Conservation (phyloP, 1,140 invertebrate genomes). For the Trissolcus basalis region DNA sequence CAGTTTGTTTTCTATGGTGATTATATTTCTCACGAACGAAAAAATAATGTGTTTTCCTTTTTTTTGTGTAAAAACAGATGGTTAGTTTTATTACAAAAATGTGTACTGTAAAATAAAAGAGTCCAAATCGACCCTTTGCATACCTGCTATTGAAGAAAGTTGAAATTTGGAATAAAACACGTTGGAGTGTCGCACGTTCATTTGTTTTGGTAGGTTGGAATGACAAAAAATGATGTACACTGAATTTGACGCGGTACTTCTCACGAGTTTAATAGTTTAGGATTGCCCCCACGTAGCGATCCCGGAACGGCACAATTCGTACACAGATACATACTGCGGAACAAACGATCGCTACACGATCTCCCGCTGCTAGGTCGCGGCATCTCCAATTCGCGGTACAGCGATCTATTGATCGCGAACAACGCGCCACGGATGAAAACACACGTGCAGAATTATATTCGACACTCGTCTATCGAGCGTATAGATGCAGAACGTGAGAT, state of each 20-base stretch:
- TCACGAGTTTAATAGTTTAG: constrained; percentile 48
- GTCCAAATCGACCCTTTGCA: too few species aligned
- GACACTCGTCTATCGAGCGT: constrained; percentile 49
- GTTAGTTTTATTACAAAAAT: too few species aligned
- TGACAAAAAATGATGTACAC: constrained; percentile 10
- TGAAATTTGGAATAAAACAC: neutral
- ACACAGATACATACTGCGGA: constrained; percentile 65
- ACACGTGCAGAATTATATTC: constrained; percentile 58
- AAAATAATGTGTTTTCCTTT: too few species aligned
- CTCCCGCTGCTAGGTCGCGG: constrained; percentile 71
- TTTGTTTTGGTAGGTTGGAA: neutral
- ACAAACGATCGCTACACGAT: constrained; percentile 72
- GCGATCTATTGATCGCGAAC: constrained; percentile 71
- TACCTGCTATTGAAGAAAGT: too few species aligned
- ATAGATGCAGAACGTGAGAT: constrained; percentile 46
- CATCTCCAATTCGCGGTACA: constrained; percentile 69
- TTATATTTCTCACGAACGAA: too few species aligned
- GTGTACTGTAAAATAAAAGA: too few species aligned
- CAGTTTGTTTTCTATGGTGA: too few species aligned
- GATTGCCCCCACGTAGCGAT: constrained; percentile 56
- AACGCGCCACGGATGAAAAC: constrained; percentile 64
- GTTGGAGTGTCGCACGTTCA: neutral
- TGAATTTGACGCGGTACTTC: constrained; percentile 50
- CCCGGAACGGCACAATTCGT: constrained; percentile 59
- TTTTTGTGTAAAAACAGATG: too few species aligned